Evolutionary conservation across 2,888 invertebrate genomes (phyloP).

Genomic region (Chaetogeoica ovagalla): DNA sequence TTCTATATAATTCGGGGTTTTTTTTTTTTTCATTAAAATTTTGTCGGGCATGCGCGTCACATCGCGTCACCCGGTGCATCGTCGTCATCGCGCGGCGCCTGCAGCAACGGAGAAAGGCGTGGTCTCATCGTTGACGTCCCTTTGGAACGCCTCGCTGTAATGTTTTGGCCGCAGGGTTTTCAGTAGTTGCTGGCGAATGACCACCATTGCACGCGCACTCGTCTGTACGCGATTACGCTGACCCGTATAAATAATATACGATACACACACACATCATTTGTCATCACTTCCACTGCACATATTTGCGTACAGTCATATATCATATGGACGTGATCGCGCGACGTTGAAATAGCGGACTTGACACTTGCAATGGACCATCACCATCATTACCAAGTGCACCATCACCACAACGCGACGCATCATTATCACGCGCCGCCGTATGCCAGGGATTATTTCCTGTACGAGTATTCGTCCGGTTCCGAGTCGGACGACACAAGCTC

Average conservation of each 20-base stretch:
- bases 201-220: not conserved
- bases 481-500: constrained; percentile 42
- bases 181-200: not conserved
- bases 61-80: no score
- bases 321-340: no score
- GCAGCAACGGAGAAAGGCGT: constrained; percentile 12
- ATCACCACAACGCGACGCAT: constrained; percentile 10
- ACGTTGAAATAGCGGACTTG: no score
- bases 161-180: not conserved
- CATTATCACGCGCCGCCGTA: constrained; percentile 42
- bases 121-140: constrained; percentile 9
- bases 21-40: no score
- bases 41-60: no score
- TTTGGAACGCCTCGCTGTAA: constrained; percentile 21
- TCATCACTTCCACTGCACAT: no score
- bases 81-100: not conserved
- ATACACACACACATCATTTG: no score
- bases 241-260: no score
- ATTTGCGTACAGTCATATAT: no score
- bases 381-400: constrained; percentile 20
- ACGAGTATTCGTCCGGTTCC: constrained; percentile 49
- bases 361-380: constrained; percentile 24
- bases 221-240: not conserved
- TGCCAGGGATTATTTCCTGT: constrained; percentile 40
- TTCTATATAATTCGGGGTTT: no score